Conservation (phyloP, 2,888 invertebrate genomes). For the Oegoconia quadripuncta region DNA sequence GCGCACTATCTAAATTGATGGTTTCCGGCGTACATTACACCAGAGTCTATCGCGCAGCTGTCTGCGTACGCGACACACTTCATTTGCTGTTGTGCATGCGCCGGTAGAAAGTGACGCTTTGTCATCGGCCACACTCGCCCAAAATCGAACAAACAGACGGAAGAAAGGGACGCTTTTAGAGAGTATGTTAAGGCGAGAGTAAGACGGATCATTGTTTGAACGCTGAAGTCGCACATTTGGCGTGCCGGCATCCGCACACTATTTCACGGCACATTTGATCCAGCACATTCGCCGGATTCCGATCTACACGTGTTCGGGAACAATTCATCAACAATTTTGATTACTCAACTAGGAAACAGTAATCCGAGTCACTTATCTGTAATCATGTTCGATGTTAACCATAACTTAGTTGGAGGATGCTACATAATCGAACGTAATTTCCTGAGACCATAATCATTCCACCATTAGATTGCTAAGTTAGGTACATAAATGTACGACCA, state of each 20-base stretch:
- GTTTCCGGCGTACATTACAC: constrained; percentile 74
- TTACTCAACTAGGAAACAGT: constrained; percentile 26
- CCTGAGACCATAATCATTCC: constrained; percentile 52
- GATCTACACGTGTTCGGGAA: constrained; percentile 22
- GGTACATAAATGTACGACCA: not conserved
- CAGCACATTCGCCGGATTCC: constrained; percentile 39
- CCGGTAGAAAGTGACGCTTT: constrained; percentile 72
- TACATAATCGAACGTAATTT: constrained; percentile 55
- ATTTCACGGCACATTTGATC: constrained; percentile 44
- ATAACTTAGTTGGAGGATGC: constrained; percentile 37
- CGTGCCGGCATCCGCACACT: constrained; percentile 38
- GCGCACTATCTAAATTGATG: constrained; percentile 75
- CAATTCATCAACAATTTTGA: constrained; percentile 22
- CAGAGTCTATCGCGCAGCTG: constrained; percentile 68
- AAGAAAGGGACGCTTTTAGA: constrained; percentile 34
- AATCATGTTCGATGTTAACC: constrained; percentile 34
- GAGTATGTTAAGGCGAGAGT: constrained; percentile 23
- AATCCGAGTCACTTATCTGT: constrained; percentile 25
- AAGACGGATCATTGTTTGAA: constrained; percentile 33
- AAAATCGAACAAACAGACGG: constrained; percentile 56
- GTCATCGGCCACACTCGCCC: constrained; percentile 56
- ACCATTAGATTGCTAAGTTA: constrained; percentile 28
- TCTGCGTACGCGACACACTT: constrained; percentile 73
- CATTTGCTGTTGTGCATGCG: constrained; percentile 72
- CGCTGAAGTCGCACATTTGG: constrained; percentile 33